Evolutionary conservation across 2,113 vertebrate species (phyloP), one percentile per base, ranked within the genome.

Genomic region (Phainopepla nitens): DNA sequence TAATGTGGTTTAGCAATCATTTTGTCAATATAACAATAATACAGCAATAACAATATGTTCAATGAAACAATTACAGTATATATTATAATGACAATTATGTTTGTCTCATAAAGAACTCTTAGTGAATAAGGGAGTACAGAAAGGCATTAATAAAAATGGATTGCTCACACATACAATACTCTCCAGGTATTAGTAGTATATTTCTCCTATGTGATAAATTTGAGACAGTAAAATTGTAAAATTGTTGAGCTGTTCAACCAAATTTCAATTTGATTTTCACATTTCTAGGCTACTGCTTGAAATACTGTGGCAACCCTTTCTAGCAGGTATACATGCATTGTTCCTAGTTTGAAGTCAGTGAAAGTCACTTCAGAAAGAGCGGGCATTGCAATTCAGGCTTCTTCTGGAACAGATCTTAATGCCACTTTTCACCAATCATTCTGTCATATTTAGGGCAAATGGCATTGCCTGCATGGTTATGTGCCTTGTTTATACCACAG

Each of bases 21-120:
- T 92, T 87, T 90, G 82, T 81, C 82, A 86, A 76, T 93, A 58
- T 71, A 92, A 81, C 56, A 90, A 42, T 82, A 68, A 88, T 69
- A 36, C n/a, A 81, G 12, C 68, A 77, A 64, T 80, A 94, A 41
- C 19, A 73, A 35, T 73, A 35, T 66, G 51, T 89, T 89, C 77
- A 73, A 41, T 84, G 51, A 88, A 93, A 70, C 47, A 75, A 53
- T 88, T 75, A 72, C 16, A 64, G 16, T 56, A 65, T 76, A 79
- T 80, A 56, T 72, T 76, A 72, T 60, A 69, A 88, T 56, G 53
- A 51, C 66, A 71, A 51, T 0, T 4, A 49, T 42, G 7, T 86
- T 93, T 83, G 54, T 81, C 39, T 93, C 68, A 72, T 42, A 68
- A 65, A 87, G 45, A 9, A 60, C 15, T 44, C 11, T 27, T 64